phyloP scores from a whole-genome alignment of 2,888 invertebrate genomes.

The Mantis religiosa region DNA sequence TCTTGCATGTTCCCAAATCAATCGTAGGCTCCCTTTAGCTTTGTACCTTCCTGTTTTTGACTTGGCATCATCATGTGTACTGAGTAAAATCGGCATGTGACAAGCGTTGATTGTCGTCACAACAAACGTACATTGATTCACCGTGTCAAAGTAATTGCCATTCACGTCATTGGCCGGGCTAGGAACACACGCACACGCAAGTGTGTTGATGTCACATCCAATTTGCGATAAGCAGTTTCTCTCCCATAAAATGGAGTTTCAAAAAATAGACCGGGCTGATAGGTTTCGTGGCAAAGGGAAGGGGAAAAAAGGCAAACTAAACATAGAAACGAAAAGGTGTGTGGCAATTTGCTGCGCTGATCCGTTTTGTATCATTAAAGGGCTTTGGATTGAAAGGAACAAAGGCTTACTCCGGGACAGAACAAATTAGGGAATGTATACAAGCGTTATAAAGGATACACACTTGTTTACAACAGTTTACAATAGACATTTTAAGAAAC shows the following conservation, averaged over 20 bases:
- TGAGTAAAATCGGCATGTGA: background rate
- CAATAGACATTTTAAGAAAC: no score
- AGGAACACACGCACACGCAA: background rate
- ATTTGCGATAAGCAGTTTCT: constrained; percentile 8
- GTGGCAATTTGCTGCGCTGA: background rate
- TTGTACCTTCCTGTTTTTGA: background rate
- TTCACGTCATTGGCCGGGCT: background rate
- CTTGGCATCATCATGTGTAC: background rate
- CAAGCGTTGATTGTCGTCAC: background rate
- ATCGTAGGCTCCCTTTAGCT: background rate
- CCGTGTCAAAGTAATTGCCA: background rate
- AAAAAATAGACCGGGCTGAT: background rate
- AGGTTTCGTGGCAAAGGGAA: background rate
- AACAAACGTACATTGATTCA: background rate
- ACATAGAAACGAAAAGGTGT: background rate
- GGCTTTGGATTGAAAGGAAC: background rate
- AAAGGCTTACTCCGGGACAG: background rate
- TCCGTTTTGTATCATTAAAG: background rate
- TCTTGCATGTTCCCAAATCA: background rate
- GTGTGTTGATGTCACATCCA: background rate
- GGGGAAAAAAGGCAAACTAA: background rate
- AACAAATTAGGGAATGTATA: background rate
- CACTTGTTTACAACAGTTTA: background rate
- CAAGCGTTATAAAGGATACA: background rate
- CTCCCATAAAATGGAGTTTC: background rate